phyloP scores from a whole-genome alignment of 2,888 invertebrate species.

The Erynnis tages region DNA sequence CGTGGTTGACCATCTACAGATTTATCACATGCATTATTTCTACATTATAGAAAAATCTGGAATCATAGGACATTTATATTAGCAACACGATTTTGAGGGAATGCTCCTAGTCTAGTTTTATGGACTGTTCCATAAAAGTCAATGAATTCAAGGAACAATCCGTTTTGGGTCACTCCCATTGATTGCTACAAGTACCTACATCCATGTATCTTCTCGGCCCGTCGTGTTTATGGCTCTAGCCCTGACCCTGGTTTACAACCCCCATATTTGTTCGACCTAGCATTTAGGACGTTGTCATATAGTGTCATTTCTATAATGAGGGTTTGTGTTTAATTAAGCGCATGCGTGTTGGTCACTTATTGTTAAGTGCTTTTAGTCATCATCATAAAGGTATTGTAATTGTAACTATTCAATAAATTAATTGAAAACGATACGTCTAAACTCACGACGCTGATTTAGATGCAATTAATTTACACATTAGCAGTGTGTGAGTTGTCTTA shows the following conservation, averaged over 20 bases:
- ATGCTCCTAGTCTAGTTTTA: conserved; percentile 1
- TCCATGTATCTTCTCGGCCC: too few species aligned
- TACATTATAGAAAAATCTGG: too few species aligned
- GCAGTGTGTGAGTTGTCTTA: too few species aligned
- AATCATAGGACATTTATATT: neutral
- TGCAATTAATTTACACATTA: too few species aligned
- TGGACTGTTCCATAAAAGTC: conserved; percentile 12
- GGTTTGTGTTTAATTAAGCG: neutral
- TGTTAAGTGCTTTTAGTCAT: too few species aligned
- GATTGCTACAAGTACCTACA: conserved; percentile 9
- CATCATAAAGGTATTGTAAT: too few species aligned
- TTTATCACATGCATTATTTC: neutral
- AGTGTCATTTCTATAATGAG: neutral
- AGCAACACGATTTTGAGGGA: neutral
- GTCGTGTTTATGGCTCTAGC: conserved; percentile 14
- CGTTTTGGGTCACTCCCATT: conserved; percentile 15
- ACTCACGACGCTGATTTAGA: too few species aligned
- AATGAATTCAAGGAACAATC: conserved; percentile 20
- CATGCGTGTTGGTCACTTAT: too few species aligned
- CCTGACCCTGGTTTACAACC: conserved; percentile 17
- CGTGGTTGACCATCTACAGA: too few species aligned
- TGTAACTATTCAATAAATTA: too few species aligned
- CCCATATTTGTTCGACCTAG: conserved; percentile 1
- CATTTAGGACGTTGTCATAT: neutral
- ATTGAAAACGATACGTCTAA: too few species aligned